A percentile compares a stretch with the other conserved stretches of the same genome.
These are phyloP conservation scores for Sebastes taczanowskii DNA, from an alignment of 2,797 vertebrate genomes.

Conservation along the genomic window DNA sequence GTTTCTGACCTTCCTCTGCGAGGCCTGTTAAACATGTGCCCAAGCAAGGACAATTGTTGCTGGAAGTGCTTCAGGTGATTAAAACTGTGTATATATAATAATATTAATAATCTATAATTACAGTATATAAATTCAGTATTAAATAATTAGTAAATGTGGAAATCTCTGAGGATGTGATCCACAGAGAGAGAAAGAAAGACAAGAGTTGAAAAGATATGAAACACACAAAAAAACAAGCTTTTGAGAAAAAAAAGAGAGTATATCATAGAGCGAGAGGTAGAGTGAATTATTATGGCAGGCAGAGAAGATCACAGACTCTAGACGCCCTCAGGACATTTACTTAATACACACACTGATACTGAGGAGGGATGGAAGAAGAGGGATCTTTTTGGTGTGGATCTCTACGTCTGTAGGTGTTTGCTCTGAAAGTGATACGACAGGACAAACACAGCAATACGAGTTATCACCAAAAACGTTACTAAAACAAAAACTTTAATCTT, in stretches of 20 bases:
- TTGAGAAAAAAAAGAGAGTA: background rate
- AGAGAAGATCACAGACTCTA: slow-evolving; percentile 48
- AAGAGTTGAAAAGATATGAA: background rate
- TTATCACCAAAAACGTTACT: slow-evolving; percentile 3
- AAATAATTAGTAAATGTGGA: background rate
- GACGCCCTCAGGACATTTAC: slow-evolving; percentile 46
- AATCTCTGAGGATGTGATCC: background rate
- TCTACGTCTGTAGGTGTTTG: background rate
- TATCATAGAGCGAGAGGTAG: background rate
- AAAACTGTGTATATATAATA: background rate
- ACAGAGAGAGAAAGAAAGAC: background rate
- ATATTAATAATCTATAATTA: background rate
- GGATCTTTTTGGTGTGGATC: background rate
- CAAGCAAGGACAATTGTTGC: background rate
- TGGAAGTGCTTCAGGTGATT: background rate
- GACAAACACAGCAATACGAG: background rate
- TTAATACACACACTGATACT: slow-evolving; percentile 30
- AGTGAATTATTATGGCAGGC: slow-evolving; percentile 50
- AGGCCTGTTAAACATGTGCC: background rate
- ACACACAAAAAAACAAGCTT: background rate
- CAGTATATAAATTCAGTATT: background rate
- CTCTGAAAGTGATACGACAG: background rate
- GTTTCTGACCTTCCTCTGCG: background rate
- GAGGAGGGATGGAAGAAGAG: slow-evolving; percentile 7
- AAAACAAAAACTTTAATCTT: slow-evolving; percentile 7